Evolutionary conservation across 2,888 invertebrate species (phyloP).

Genomic region (Adelphocoris suturalis): DNA sequence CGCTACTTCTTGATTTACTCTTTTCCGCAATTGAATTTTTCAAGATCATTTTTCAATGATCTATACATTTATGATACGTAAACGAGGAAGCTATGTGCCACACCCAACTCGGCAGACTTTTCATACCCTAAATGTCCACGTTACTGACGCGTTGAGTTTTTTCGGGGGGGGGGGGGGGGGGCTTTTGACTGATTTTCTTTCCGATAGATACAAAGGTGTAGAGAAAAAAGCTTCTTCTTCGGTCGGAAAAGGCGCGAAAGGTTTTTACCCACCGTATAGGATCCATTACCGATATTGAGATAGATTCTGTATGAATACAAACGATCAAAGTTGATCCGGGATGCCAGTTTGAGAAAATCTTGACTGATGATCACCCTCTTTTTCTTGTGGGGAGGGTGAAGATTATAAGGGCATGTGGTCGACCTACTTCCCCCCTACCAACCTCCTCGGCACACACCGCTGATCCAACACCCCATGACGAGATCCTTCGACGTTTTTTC

Average conservation of each 20-base stretch:
- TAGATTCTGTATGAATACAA: constrained; percentile 49
- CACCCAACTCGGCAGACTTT: no score
- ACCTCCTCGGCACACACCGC: not conserved
- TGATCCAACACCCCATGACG: not conserved
- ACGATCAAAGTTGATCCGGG: constrained; percentile 61
- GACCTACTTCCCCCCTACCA: not conserved
- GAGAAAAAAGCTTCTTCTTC: not conserved
- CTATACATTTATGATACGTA: no score
- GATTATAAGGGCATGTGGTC: constrained; percentile 24
- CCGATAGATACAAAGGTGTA: not conserved
- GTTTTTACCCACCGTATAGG: not conserved
- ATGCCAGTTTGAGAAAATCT: constrained; percentile 56
- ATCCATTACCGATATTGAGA: constrained; percentile 63
- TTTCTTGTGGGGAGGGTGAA: not conserved
- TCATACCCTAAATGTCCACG: no score
- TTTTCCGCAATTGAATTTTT: no score
- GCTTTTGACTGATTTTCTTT: no score
- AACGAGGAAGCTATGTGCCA: no score
- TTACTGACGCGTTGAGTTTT: no score
- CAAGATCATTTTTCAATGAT: no score
- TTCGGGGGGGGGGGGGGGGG: no score
- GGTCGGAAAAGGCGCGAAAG: not conserved
- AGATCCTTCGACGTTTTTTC: not conserved
- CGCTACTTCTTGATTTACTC: no score
- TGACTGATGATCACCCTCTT: constrained; percentile 60